Evolutionary conservation across 1,140 invertebrate genomes (phyloP), one percentile per base, ranked within the genome.

Genomic region (Helicorthomorpha holstii): DNA sequence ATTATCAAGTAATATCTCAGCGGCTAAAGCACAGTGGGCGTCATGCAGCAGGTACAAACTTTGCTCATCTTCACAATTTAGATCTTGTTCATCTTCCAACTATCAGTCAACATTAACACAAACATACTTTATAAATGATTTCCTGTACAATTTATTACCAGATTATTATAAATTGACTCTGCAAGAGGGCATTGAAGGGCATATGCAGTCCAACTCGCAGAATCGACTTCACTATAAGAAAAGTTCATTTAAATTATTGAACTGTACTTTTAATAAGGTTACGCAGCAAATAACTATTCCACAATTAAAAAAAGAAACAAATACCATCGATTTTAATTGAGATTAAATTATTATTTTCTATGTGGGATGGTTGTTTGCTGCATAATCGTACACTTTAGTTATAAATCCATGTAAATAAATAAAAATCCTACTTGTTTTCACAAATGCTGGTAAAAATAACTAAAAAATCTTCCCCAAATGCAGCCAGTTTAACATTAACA

Each of bases 401-500:
- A n/a, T n/a, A n/a, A n/a, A n/a, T n/a, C n/a, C n/a, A n/a, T n/a
- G n/a, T n/a, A n/a, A n/a, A n/a, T n/a, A n/a, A n/a, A n/a, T n/a
- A n/a, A n/a, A n/a, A n/a, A n/a, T n/a, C n/a, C n/a, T n/a, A n/a
- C n/a, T n/a, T n/a, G n/a, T n/a, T n/a, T n/a, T n/a, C n/a, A n/a
- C n/a, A n/a, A n/a, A n/a, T n/a, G 58, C 73, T 75, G 2, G 78
- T 75, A 1, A 85, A 64, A 2, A 85, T 66, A 16, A 82, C 68
- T 2, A 86, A 65, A 60, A 75, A 74, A 51, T 71, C 73, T 26
- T 74, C 71, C 2, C 77, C 73, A 0, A 78, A 67, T 14, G 81
- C 65, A 1, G 85, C 62, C 56, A 74, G 70, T 53, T 81, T 75
- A 4, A 83, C 78, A 7, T 80, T 79, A 48, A 84, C 64, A 58